Percentiles rank a stretch among this genome's conserved stretches.
Evolutionary conservation across 2,888 invertebrate genomes (phyloP).

Genomic region (Leptura quadrifasciata): DNA sequence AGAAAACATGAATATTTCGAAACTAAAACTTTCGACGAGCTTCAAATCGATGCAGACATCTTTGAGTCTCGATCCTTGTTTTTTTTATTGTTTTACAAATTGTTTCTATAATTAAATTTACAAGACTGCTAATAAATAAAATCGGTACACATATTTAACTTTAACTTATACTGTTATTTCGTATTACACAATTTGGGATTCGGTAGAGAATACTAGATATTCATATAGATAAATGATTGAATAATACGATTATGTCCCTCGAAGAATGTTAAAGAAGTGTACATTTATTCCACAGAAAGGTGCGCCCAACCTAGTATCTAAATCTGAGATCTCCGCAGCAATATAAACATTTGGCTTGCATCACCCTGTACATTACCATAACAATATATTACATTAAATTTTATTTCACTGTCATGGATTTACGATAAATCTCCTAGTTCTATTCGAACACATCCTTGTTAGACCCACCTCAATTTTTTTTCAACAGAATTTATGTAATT

Average conservation of each 20-base stretch:
- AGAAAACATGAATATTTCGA: no score
- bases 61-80: no score
- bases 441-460: conserved; percentile 39
- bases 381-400: conserved; percentile 23
- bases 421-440: conserved; percentile 27
- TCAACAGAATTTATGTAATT: conserved; percentile 52
- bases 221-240: no score
- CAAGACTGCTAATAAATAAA: no score
- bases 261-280: background rate
- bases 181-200: no score
- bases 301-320: background rate
- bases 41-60: no score
- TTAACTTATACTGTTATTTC: no score
- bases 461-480: conserved; percentile 49
- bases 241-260: background rate
- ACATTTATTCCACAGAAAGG: background rate
- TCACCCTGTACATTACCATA: conserved; percentile 19
- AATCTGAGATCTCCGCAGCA: background rate
- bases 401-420: conserved; percentile 20
- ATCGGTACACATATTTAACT: no score
- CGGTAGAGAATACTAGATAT: no score
- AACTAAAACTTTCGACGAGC: no score
- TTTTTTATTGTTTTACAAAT: no score
- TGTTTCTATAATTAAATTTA: no score
- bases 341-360: background rate